Evolutionary conservation across 2,113 vertebrate genomes (phyloP).

Genomic region (Eidolon helvum): DNA sequence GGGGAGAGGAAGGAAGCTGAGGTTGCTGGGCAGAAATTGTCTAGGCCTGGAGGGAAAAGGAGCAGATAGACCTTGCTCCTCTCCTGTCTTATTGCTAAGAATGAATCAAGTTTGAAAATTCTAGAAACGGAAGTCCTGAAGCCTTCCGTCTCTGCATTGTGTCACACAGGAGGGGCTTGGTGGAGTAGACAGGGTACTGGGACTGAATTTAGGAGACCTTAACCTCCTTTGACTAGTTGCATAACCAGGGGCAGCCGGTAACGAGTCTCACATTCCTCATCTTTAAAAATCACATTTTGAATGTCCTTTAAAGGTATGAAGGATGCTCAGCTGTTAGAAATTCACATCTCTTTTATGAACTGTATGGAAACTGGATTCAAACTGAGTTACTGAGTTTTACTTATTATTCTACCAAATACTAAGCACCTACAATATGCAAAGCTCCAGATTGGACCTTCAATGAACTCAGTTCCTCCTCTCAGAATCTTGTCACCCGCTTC

Average conservation of each 20-base stretch:
- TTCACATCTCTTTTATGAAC: not conserved
- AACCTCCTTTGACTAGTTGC: not conserved
- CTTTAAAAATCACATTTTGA: conserved; percentile 14
- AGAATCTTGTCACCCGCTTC: not conserved
- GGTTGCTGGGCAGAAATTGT: not conserved
- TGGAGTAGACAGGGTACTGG: not conserved
- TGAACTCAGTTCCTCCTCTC: not conserved
- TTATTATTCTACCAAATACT: not conserved
- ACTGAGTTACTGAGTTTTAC: not conserved
- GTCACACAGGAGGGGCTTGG: not conserved
- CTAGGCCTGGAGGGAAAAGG: not conserved
- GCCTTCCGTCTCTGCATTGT: not conserved
- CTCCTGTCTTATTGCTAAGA: not conserved
- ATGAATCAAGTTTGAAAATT: not conserved
- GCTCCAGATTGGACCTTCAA: not conserved
- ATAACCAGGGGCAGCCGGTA: not conserved
- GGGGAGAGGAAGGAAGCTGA: conserved; percentile 35
- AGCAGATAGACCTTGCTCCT: not conserved
- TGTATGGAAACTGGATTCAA: not conserved
- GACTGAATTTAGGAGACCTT: not conserved
- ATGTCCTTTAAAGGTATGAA: not conserved
- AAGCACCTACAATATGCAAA: not conserved
- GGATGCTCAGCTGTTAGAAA: not conserved
- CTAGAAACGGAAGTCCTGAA: not conserved
- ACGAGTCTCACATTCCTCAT: not conserved